Evolutionary conservation across 2,888 invertebrate species (phyloP), one percentile per base, ranked within the genome.

Genomic region (Temnothorax ravouxi): DNA sequence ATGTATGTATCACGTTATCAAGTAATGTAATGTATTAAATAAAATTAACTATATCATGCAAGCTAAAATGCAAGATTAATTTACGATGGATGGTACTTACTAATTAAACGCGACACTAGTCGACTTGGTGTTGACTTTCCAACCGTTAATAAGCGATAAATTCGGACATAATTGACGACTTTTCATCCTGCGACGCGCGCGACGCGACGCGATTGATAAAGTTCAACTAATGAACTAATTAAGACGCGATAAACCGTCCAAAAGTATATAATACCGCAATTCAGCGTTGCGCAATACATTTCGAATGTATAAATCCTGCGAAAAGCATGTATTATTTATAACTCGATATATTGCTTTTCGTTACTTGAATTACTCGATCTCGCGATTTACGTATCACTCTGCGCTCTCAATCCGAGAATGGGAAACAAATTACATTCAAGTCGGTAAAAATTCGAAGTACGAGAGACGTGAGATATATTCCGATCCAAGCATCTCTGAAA

Each of bases 361-460:
- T 61, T 61, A 61, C 29, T 61, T 61, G 34, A 18, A 61, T 61
- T 61, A 61, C 18, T 29, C 18, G 13, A 61, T 34, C 34, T 34
- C 18, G 18, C 59, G 29, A 34, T 61, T 61, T 61, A 61, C 59
- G 59, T 34, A 34, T 6, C 6, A 34, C 18, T 61, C 29, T 6
- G 59, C 59, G 29, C 59, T 1, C 59, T 56, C 59, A 15, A 59
- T 29, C 6, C 34, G 18, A 34, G 29, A 61, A 61, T 61, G 8
- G 8, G 18, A 18, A 61, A 61, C 59, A 61, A 61, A 61, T 61
- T 61, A 61, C 59, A 61, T 34, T 6, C 59, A 61, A 15, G 15
- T 59, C 59, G 59, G 6, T 6, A 59, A 59, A 59, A 59, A 59
- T 56, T 56, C 25, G 13, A 59, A 18, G 29, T 61, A 18, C 29